Percentiles rank a stretch among this genome's conserved stretches.
Evolutionary conservation across 53 echinoderm and acorn worm genomes (phyloP).

Genomic region (Mesocentrotus franciscanus): DNA sequence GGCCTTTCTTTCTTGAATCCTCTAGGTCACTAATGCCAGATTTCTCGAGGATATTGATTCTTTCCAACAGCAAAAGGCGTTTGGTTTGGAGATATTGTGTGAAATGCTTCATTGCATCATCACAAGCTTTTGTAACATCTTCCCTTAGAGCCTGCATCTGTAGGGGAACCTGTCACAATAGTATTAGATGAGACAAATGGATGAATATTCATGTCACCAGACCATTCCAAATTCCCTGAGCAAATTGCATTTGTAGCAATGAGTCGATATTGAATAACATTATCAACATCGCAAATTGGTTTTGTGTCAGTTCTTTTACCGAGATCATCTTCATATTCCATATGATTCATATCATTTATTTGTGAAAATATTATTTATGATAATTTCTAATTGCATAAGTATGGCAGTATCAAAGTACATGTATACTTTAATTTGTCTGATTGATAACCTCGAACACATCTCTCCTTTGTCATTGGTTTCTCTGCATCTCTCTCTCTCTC

Average conservation of each 20-base stretch:
- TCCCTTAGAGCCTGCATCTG: constrained; percentile 31
- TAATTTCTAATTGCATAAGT: no score
- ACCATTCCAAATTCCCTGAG: background rate
- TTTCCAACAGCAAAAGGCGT: background rate
- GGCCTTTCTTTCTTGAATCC: constrained; percentile 8
- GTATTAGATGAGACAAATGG: background rate
- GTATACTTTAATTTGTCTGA: no score
- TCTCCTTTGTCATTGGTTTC: background rate
- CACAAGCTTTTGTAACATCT: constrained; percentile 11
- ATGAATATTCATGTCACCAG: no score
- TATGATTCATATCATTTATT: no score
- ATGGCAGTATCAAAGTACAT: no score
- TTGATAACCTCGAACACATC: background rate
- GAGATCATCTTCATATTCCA: no score
- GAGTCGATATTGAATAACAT: background rate
- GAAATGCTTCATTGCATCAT: constrained; percentile 21
- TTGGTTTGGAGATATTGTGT: background rate
- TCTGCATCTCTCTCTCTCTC: background rate
- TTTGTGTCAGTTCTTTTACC: no score
- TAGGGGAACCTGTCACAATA: constrained; percentile 27
- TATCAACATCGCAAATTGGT: no score
- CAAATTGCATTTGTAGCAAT: background rate
- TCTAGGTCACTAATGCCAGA: constrained; percentile 28
- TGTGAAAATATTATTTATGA: no score
- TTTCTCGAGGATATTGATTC: constrained; percentile 8